Base-by-base conservation (phyloP, 2,113 vertebrate species). In the Podiceps cristatus region DNA sequence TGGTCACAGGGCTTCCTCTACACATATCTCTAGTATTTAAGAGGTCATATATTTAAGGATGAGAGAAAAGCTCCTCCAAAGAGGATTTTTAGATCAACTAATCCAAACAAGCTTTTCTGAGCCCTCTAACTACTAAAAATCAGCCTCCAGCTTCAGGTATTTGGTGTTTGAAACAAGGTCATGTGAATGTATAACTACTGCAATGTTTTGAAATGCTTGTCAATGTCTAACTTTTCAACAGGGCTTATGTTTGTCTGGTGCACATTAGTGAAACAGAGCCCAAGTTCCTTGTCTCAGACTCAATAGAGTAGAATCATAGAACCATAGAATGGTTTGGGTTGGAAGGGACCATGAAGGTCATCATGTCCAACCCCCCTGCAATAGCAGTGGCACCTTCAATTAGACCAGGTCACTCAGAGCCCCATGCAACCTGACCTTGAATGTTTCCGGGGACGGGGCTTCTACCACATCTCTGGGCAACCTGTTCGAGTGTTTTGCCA, bases 81-180 rank as follows among this genome's bases (percentile, higher is more conserved):
- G 19, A 60, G 31, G 25, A n/a, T 0, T 27, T 94, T 47, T 68
- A 80, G 31, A 47, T 64, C 19, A 69, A 2, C 0, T 1, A 64
- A 77, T 60, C 23, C 25, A 76, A 42, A 29, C 0, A 1, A 79
- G 16, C 17, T 44, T n/a, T 90, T 52, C 50, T 69, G 35, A 47
- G 4, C 5, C 13, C 28, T 59, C 44, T 59, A 68, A 63, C 13
- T 60, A 55, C 14, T 69, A 17, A 77, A 76, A 76, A 52, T 17
- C 18, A 83, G 8, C 14, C 49, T 73, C 31, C n/a, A 44, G 56
- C 87, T 69, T 14, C 23, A 13, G 13, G 11, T 40, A 9, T 47
- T 58, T 37, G 13, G 19, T 55, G 10, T 60, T 77, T 92, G 33
- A 80, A 35, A 11, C 35, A 47, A 59, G 11, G 40, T 80, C 18